Conservation (phyloP, 2,113 vertebrate genomes). For the Syrrhaptes paradoxus region DNA sequence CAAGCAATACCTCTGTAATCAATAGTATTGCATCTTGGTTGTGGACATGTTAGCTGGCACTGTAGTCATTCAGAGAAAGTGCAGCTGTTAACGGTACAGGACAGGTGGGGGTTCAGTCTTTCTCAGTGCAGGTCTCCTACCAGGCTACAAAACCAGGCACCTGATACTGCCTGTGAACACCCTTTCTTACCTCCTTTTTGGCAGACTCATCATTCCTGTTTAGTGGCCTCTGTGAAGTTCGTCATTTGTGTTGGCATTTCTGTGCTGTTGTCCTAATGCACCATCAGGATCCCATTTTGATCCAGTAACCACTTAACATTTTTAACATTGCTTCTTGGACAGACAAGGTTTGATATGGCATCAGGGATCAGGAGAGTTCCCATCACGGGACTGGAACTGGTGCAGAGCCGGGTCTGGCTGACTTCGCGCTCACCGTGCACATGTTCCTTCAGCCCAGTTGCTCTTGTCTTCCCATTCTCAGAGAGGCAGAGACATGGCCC, state of each 20-base stretch:
- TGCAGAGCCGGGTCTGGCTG: background rate
- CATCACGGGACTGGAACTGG: background rate
- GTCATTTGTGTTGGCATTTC: background rate
- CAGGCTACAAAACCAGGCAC: background rate
- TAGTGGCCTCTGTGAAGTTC: background rate
- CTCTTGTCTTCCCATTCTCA: rapidly evolving
- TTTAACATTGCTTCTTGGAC: background rate
- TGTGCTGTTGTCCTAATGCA: background rate
- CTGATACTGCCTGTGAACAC: background rate
- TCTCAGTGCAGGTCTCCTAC: background rate
- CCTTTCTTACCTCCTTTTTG: background rate
- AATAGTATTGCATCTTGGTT: background rate
- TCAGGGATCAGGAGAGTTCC: background rate
- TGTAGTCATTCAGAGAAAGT: background rate
- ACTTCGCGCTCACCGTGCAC: rapidly evolving
- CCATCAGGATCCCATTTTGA: background rate
- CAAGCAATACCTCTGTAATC: background rate
- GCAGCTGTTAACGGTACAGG: background rate
- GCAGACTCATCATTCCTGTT: background rate
- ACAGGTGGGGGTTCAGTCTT: background rate
- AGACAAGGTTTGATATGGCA: background rate
- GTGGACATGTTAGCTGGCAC: background rate
- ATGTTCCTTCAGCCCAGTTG: background rate
- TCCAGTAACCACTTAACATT: background rate
- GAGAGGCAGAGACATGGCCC: background rate